phyloP scores from a whole-genome alignment of 2,113 vertebrate species.

The Arizona elegans region DNA sequence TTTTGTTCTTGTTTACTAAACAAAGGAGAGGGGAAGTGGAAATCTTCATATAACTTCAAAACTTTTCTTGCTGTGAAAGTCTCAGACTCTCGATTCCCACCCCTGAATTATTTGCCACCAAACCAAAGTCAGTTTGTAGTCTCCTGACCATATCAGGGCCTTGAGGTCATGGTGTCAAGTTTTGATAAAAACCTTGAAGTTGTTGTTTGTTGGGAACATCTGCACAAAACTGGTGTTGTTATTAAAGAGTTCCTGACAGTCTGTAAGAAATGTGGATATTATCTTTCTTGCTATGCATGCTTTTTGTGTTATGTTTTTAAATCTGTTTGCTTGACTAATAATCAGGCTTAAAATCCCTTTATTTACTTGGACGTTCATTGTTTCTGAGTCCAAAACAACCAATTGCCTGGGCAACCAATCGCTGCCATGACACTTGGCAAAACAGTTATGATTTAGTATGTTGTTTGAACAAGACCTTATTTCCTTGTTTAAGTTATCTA shows the following conservation, averaged over 20 bases:
- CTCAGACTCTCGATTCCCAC: not conserved
- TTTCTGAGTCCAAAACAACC: not conserved
- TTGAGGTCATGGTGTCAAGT: not conserved
- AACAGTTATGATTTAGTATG: not conserved
- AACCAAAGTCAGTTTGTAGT: not conserved
- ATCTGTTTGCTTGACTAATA: not conserved
- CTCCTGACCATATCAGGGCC: not conserved
- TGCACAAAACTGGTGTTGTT: not conserved
- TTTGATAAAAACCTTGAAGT: not conserved
- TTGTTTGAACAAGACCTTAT: not conserved
- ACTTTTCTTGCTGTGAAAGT: not conserved
- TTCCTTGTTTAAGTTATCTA: not conserved
- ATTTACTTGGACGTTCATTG: not conserved
- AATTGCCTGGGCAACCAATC: not conserved
- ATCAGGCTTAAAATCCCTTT: not conserved
- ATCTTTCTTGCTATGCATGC: not conserved
- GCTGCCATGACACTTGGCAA: not conserved
- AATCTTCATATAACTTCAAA: not conserved
- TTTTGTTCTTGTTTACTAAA: not conserved
- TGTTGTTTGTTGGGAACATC: not conserved
- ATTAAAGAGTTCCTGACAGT: not conserved
- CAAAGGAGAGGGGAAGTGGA: not conserved
- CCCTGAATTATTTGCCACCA: not conserved
- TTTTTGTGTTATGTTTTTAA: not conserved
- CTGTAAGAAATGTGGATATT: not conserved